Conservation (phyloP, 2,113 vertebrate genomes). For the Naja naja region DNA sequence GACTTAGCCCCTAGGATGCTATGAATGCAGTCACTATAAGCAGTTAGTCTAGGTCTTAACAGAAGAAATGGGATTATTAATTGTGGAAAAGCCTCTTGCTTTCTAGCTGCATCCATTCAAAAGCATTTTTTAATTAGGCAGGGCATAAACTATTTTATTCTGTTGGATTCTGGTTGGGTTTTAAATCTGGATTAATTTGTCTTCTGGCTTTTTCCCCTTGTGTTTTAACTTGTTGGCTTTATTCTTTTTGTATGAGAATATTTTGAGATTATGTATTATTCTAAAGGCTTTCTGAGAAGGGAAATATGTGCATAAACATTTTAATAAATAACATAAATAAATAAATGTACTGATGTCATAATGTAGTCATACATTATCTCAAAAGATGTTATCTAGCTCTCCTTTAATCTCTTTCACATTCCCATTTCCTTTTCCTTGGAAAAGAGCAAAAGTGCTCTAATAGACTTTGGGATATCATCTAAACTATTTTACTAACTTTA, state of each 20-base stretch:
- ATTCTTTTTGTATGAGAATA: background rate
- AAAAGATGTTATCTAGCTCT: conserved; percentile 27
- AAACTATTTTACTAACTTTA: conserved; percentile 47
- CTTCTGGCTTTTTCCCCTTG: background rate
- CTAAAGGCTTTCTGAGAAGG: background rate
- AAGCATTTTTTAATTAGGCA: background rate
- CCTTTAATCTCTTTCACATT: background rate
- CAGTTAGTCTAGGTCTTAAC: background rate
- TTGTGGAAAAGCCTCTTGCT: background rate
- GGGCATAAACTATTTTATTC: background rate
- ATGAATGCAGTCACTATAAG: background rate
- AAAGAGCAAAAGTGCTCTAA: conserved; percentile 23
- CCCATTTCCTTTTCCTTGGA: background rate
- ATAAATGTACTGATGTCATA: background rate
- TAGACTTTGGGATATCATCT: conserved; percentile 44
- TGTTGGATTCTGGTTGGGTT: background rate
- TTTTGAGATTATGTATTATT: background rate
- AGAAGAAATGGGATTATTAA: background rate
- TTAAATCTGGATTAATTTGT: background rate
- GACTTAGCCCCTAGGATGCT: background rate
- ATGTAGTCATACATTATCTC: conserved; percentile 7
- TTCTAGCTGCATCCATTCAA: background rate
- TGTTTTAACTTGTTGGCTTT: background rate
- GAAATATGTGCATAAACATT: background rate
- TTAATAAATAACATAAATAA: background rate